Base-by-base conservation (phyloP, 2,888 invertebrate species). In the Athripsodes cinereus region DNA sequence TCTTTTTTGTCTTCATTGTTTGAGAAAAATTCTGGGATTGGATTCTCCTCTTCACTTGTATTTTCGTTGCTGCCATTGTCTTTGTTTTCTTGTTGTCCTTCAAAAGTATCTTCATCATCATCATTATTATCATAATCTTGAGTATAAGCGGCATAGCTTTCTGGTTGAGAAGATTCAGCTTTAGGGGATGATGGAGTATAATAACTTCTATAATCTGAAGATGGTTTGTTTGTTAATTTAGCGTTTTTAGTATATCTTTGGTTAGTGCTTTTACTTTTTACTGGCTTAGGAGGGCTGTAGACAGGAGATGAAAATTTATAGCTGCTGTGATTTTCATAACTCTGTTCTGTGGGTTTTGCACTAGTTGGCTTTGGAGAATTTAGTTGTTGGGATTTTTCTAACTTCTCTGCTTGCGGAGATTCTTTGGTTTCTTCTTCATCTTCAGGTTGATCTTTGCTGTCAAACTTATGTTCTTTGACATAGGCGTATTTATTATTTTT, bases 401-500 rank as follows among this genome's bases (percentile, higher is more conserved):
- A 55, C 62, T 70, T 68, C 47, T 73, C 73, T 2, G 21, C 6
- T 21, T 34, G 40, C 13, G 51, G 22, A 22, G 70, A 66, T 65
- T 77, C 74, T 26, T 65, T 64, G 11, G 55, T 65, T 68, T 77
- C 71, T 48, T 76, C 73, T 53, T 63, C 66, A 61, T 77, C 76
- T 59, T 78, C 78, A 10, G 81, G 78, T 65, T 81, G 78, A 63
- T 81, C 79, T 52, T 82, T 79, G 62, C 82, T 82, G 59, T 82
- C 78, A 66, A 80, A 84, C 66, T 83, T 84, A 62, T 78, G 79
- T 71, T 85, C 83, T 59, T 81, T 83, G 3, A 81, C 83, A 66
- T 83, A 87, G 8, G 84, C 84, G 68, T 84, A 87, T 68, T 82
- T 79, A 69, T 88, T 85, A 62, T 87, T 87, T 66, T 83, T 81